Evolutionary conservation across 1,140 invertebrate genomes (phyloP), one percentile per base, ranked within the genome.

Genomic region (Danaus plexippus): DNA sequence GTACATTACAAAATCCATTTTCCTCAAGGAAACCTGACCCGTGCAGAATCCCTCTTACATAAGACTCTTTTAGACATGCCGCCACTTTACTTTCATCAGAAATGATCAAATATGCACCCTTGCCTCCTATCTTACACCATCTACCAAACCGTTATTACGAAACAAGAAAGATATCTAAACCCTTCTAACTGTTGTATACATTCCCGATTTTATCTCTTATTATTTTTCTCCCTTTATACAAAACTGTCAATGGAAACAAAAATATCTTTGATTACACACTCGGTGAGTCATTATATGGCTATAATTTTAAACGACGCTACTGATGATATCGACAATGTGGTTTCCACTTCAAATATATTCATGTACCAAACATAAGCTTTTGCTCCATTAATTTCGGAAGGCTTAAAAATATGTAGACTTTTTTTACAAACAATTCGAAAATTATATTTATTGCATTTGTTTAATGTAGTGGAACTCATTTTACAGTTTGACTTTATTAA

Each of bases 91-190:
- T 72, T 72, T 66, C 73, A 77, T 71, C 69, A 77, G 54, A 66
- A 67, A 66, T 66, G 62, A 80, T 83, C 68, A 79, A 83, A 83
- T 77, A 83, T 80, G 79, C 77, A 82, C 73, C 77, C 77, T 61
- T 69, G 47, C 40, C 40, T 55, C 64, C 62, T 75, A 76, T 76
- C 72, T 66, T 58, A 64, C 69, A 70, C 62, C 57, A 69, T 68
- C 70, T 71, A 64, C 15, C 22, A 32, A 32, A 32, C 22, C 22
- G 22, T 32, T 32, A 32, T 32, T 32, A 32, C 22, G 22, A 32
- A 32, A 32, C 22, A 32, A 32, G 22, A 32, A 32, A 32, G 4
- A 32, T 32, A 32, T 32, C 22, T 32, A 6, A 32, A 32, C 22
- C 22, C 22, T 32, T 32, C 22, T 32, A 32, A 32, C 22, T 32